Conservation (phyloP, 2,888 invertebrate species). For the Lydus trimaculatus region DNA sequence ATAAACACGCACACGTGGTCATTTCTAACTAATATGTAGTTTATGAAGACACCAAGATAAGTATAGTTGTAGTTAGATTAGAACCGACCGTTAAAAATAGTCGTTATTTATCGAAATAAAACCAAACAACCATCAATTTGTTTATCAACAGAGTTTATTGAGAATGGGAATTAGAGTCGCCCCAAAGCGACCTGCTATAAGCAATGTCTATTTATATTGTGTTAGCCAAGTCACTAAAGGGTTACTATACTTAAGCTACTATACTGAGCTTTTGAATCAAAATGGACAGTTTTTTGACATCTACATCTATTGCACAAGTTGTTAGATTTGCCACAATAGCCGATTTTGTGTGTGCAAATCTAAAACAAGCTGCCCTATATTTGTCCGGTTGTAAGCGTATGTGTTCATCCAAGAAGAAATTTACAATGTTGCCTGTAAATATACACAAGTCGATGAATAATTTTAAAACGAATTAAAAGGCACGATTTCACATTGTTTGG, state of each 20-base stretch:
- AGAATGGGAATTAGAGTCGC: too few relatives aligned
- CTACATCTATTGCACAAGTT: too few relatives aligned
- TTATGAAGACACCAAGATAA: conserved; percentile 21
- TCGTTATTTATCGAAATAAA: background rate
- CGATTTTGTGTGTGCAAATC: too few relatives aligned
- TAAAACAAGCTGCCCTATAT: too few relatives aligned
- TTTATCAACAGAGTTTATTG: background rate
- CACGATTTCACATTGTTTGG: background rate
- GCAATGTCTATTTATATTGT: background rate
- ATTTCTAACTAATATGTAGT: conserved; percentile 23
- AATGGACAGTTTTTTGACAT: too few relatives aligned
- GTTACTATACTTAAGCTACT: too few relatives aligned
- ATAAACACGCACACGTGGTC: conserved; percentile 25
- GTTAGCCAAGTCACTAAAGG: background rate
- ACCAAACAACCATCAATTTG: background rate
- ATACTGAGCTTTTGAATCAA: too few relatives aligned
- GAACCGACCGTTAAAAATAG: background rate
- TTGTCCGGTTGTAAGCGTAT: too few relatives aligned
- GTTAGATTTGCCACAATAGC: too few relatives aligned
- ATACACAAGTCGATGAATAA: background rate
- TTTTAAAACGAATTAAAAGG: too few relatives aligned
- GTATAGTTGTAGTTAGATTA: background rate
- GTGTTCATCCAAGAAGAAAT: too few relatives aligned
- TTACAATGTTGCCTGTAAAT: background rate
- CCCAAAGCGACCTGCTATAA: too few relatives aligned